Conservation (phyloP, 2,888 invertebrate species). For the Eumerus sabulonum region DNA sequence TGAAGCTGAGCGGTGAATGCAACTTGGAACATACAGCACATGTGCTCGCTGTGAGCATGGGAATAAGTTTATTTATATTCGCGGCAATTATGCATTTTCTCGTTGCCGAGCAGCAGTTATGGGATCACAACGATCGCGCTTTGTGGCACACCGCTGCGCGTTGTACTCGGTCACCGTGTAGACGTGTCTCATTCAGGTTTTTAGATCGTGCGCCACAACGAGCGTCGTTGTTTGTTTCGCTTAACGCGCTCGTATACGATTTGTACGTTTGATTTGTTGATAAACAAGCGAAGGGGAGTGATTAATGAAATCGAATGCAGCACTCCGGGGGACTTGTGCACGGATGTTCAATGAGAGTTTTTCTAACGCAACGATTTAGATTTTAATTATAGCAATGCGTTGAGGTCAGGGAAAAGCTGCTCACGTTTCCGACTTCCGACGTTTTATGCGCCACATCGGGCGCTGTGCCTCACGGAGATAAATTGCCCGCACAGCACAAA, state of each 20-base stretch:
- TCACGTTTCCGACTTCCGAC: too few relatives aligned
- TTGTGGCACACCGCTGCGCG: constrained; percentile 46
- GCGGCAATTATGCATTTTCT: constrained; percentile 60
- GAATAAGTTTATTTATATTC: constrained; percentile 62
- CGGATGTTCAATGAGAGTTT: too few relatives aligned
- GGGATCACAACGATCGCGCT: constrained; percentile 40
- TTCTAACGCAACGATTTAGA: too few relatives aligned
- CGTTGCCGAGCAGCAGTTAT: constrained; percentile 53
- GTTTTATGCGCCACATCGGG: too few relatives aligned
- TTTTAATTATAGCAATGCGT: too few relatives aligned
- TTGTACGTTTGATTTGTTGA: constrained; percentile 57
- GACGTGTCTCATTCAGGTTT: constrained; percentile 42
- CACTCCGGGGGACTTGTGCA: too few relatives aligned
- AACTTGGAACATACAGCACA: constrained; percentile 32
- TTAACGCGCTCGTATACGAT: constrained; percentile 30
- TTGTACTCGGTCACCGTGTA: constrained; percentile 29
- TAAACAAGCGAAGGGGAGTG: constrained; percentile 30
- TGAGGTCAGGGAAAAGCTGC: too few relatives aligned
- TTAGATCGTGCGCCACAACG: constrained; percentile 46
- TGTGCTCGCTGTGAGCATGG: constrained; percentile 45
- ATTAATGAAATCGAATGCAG: constrained; percentile 36
- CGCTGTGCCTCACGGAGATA: too few relatives aligned
- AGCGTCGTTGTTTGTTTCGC: constrained; percentile 41
- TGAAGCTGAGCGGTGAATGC: constrained; percentile 4
- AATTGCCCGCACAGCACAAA: too few relatives aligned